Evolutionary conservation across 2,113 vertebrate genomes (phyloP).

Genomic region (Catharus fuscescens): DNA sequence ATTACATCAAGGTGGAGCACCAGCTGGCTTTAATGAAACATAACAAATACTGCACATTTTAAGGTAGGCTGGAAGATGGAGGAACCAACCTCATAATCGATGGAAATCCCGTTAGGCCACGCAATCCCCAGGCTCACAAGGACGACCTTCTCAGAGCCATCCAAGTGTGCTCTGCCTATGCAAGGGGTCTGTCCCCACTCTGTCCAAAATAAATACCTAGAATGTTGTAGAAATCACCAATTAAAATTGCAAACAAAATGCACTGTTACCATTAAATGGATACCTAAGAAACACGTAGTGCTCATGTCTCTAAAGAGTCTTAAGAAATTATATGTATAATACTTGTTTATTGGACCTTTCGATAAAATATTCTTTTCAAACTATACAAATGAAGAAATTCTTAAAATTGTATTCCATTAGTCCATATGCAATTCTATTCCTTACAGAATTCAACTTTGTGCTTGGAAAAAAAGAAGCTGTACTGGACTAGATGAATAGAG

Average conservation of each 20-base stretch:
- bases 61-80: background rate
- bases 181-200: constrained; percentile 97
- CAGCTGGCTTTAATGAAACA: background rate
- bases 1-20: constrained; percentile 27
- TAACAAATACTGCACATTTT: background rate
- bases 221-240: constrained; percentile 15
- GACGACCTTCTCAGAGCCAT: constrained; percentile 92
- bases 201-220: constrained; percentile 97
- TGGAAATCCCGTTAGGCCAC: constrained; percentile 97
- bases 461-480: background rate
- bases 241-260: background rate
- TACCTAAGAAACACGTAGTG: background rate
- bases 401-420: background rate
- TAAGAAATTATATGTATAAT: background rate
- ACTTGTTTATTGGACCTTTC: background rate
- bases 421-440: background rate
- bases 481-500: background rate
- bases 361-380: background rate
- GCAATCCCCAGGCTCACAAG: constrained; percentile 90
- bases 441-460: background rate
- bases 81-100: constrained; percentile 92
- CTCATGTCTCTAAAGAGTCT: background rate
- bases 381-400: background rate
- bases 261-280: background rate
- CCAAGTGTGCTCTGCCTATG: constrained; percentile 90